Evolutionary conservation across 2,888 invertebrate species (phyloP), one percentile per base, ranked within the genome.

Genomic region (Zhengitettix transpicula): DNA sequence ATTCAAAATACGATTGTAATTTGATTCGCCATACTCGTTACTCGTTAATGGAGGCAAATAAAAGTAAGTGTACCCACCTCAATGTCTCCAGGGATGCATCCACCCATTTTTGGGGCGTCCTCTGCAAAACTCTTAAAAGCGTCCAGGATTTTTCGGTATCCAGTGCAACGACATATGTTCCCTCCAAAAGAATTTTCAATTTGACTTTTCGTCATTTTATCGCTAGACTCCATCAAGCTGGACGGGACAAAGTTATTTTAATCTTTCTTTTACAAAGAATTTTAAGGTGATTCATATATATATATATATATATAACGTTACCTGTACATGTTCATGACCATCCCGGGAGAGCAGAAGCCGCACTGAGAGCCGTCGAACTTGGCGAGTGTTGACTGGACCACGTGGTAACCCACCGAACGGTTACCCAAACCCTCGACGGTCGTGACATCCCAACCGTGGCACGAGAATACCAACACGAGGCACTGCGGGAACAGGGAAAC

Each of bases 261-360:
- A 28, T 28, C 7, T 28, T 28, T 28, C n/a, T n/a, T 5, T 28
- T 28, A 28, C 28, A 28, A 2, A 28, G 3, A 28, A 7, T 2
- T 28, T 28, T 28, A 28, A 28, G 28, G 28, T 28, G 28, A 28
- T 28, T 28, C 3, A 28, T 28, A 7, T 5, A 28, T 28, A 28
- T 28, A 28, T 28, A 5, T 2, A 28, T 28, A 7, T 5, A 28
- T 28, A 28, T 28, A 7, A 7, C 28, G 28, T 28, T 69, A 82
- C 82, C 82, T 81, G 71, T 81, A 81, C 85, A 87, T 85, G 66
- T 79, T 84, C 85, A 85, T 85, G 58, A 87, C 77, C 81, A 87
- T 84, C 12, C 86, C 89, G 1, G 88, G 84, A 17, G 85, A 83
- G 67, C 89, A 89, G 69, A 76, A 86, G 1, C 87, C 87, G 68